Conservation (phyloP, 2,113 vertebrate genomes). For the Penelope pileata region DNA sequence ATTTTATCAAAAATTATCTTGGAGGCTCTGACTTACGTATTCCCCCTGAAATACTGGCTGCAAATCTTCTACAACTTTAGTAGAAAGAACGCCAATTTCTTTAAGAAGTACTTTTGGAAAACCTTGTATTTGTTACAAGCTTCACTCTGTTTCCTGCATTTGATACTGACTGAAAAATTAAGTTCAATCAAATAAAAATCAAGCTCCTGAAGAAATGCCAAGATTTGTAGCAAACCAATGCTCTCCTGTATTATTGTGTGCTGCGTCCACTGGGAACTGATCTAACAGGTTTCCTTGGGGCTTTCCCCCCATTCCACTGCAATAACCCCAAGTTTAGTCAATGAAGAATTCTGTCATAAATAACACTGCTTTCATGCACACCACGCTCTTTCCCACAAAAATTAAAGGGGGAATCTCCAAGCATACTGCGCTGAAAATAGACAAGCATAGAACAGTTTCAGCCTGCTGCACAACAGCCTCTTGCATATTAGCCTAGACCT, state of each 20-base stretch:
- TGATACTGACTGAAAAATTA: neutral
- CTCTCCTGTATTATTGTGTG: neutral
- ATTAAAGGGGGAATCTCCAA: neutral
- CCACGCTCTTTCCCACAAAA: neutral
- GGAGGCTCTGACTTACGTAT: neutral
- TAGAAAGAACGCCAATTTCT: neutral
- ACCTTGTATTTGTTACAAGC: neutral
- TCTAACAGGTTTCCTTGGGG: neutral
- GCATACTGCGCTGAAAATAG: neutral
- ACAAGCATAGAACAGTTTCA: neutral
- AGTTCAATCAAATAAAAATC: neutral
- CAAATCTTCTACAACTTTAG: neutral
- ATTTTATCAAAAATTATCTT: conserved; percentile 19
- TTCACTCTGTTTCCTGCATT: neutral
- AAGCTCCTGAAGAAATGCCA: neutral
- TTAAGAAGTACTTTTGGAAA: neutral
- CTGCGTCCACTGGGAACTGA: neutral
- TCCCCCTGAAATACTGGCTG: neutral
- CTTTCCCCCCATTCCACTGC: neutral
- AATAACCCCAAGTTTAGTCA: neutral
- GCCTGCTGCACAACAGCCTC: neutral
- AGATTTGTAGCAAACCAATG: neutral
- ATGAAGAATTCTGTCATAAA: neutral
- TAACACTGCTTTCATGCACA: neutral
- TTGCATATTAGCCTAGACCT: neutral